Evolutionary conservation across 2,113 vertebrate species (phyloP).

Genomic region (Anhinga rufa): DNA sequence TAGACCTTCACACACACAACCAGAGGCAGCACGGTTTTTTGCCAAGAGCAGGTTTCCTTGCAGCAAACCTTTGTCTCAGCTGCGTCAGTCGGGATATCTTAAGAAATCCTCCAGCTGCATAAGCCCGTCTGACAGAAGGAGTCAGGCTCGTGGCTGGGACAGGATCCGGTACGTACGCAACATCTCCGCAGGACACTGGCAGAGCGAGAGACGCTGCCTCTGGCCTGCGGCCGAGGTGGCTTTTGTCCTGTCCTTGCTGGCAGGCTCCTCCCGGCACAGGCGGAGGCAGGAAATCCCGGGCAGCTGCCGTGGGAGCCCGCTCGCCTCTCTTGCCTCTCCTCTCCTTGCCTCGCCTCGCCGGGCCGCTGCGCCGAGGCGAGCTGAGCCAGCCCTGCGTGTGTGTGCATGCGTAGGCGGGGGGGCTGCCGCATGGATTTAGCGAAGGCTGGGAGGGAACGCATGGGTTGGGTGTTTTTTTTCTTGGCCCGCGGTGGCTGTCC

Average conservation of each 20-base stretch:
- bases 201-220: background rate
- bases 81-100: background rate
- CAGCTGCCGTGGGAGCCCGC: slow-evolving; percentile 11
- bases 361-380: background rate
- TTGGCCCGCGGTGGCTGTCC: slow-evolving; percentile 20
- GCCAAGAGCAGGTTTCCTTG: background rate
- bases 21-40: background rate
- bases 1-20: background rate
- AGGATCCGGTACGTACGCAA: background rate
- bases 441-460: slow-evolving; percentile 47
- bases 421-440: slow-evolving; percentile 49
- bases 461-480: slow-evolving; percentile 14
- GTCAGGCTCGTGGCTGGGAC: background rate
- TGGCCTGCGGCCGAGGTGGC: background rate
- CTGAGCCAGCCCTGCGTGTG: slow-evolving; percentile 32
- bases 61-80: background rate
- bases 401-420: slow-evolving; percentile 48
- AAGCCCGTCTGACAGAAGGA: background rate
- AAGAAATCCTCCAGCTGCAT: background rate
- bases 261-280: slow-evolving; percentile 21
- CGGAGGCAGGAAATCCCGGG: slow-evolving; percentile 43
- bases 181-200: background rate
- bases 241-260: background rate
- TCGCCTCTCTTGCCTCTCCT: background rate
- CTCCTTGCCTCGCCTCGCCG: background rate